phyloP scores from a whole-genome alignment of 1,140 invertebrate genomes.

The Lerema accius region DNA sequence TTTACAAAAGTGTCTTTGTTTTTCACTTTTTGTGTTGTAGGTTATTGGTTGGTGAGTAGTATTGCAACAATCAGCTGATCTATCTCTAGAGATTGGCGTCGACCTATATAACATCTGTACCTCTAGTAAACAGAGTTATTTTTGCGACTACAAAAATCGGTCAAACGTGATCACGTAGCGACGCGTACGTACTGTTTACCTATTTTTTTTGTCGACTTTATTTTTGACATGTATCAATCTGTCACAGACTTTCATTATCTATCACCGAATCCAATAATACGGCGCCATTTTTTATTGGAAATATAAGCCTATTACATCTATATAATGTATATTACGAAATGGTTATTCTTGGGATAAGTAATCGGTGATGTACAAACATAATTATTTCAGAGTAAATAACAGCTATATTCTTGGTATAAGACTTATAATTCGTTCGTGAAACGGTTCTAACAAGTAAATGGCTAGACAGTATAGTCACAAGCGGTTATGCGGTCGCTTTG shows the following conservation, averaged over 20 bases:
- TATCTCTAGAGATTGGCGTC: conserved; percentile 21
- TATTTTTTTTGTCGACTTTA: not conserved
- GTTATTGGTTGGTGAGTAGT: not conserved
- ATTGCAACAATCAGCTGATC: conserved; percentile 38
- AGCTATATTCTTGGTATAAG: no score
- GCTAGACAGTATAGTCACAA: not conserved
- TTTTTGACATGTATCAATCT: not conserved
- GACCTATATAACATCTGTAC: conserved; percentile 43
- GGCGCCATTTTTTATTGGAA: no score
- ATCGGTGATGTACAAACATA: no score
- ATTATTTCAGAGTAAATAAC: no score
- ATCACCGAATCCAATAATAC: no score
- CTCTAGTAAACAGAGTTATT: conserved; percentile 44
- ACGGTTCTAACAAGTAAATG: no score
- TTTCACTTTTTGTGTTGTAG: conserved; percentile 1
- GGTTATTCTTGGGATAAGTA: no score
- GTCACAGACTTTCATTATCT: no score
- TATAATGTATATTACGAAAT: no score
- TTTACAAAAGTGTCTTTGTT: conserved; percentile 6
- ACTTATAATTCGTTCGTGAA: no score
- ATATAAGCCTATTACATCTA: no score
- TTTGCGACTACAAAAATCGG: conserved; percentile 44
- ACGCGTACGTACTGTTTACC: not conserved
- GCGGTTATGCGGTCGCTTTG: conserved; percentile 22
- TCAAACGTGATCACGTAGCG: conserved; percentile 39